Base-by-base conservation (phyloP, 1,140 invertebrate species). In the Limonius californicus region DNA sequence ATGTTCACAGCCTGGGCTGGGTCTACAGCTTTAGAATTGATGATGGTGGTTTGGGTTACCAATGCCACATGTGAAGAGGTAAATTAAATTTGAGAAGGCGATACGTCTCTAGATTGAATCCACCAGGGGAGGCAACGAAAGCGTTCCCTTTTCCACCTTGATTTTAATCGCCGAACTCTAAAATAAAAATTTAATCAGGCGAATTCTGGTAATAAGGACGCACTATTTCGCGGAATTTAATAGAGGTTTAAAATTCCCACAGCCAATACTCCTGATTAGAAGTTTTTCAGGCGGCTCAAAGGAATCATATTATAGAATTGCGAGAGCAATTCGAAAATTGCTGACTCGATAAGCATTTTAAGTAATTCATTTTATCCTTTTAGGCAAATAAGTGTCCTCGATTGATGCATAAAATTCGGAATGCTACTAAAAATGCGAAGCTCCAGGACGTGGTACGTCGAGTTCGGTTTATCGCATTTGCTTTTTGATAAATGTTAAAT, bases 301-400 rank as follows among this genome's bases (percentile, higher is more conserved):
- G n/a, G 12, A 54, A 54, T 45, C 42, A 18, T 45, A 45, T 45
- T 45, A 45, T 12, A 6, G 16, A 45, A 45, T 45, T 45, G 42
- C n/a, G 42, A 18, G 42, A 45, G 42, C 42, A 45, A 45, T 45
- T 45, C 16, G 42, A 45, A 45, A 45, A 45, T 45, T 45, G 42
- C 42, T 45, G 42, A 45, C 42, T 45, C 16, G 12, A 45, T 45
- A 45, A 45, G 42, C 42, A 18, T 45, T 45, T 45, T 45, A 45
- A 45, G 42, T 45, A 45, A 54, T 54, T 54, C 12, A 23, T 59
- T 16, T 35, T 59, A 18, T 20, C 45, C 14, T 66, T 68, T 62
- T 54, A 69, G 68, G 68, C 68, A 6, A 67, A 67, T 54, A 67
- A 58, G 39, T 69, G 68, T 58, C 68, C 68, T n/a, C 32, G 63